Evolutionary conservation across 2,888 invertebrate genomes (phyloP).

Genomic region (Drosophila formosana): DNA sequence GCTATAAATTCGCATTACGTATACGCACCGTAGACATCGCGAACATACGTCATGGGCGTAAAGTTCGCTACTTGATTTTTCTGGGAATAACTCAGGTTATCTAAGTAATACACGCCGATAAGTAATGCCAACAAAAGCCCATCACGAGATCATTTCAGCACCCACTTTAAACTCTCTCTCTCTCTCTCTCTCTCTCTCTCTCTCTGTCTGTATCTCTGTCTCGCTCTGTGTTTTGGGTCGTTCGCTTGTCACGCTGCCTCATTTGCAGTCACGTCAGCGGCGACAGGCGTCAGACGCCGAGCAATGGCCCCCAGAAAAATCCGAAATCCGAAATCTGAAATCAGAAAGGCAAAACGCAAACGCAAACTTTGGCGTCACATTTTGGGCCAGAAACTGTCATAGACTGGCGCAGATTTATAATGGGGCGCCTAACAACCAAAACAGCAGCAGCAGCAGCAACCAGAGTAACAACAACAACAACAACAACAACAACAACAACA

Average conservation of each 20-base stretch:
- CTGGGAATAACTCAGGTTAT: conserved; percentile 44
- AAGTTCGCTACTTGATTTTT: conserved; percentile 60
- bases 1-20: conserved; percentile 28
- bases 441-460: conserved; percentile 26
- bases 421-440: conserved; percentile 72
- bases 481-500: conserved; percentile 3
- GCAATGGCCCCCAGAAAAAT: conserved; percentile 71
- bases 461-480: neutral
- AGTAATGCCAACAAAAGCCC: conserved; percentile 34
- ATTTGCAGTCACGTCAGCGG: conserved; percentile 72
- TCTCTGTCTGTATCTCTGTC: neutral
- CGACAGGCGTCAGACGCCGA: conserved; percentile 64
- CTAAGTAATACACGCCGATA: conserved; percentile 58
- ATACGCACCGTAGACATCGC: conserved; percentile 35
- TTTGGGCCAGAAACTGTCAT: conserved; percentile 71
- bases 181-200: neutral
- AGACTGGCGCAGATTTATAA: conserved; percentile 77
- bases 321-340: conserved; percentile 26
- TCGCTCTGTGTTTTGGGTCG: conserved; percentile 4
- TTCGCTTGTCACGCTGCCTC: conserved; percentile 59
- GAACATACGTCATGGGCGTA: conserved; percentile 62
- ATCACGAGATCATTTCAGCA: conserved; percentile 40
- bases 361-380: conserved; percentile 63
- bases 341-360: conserved; percentile 27
- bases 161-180: conserved; percentile 21